Percentiles rank a stretch among this genome's conserved stretches.
Evolutionary conservation across 1,140 invertebrate genomes (phyloP).

Genomic region (Ceratina japonica): DNA sequence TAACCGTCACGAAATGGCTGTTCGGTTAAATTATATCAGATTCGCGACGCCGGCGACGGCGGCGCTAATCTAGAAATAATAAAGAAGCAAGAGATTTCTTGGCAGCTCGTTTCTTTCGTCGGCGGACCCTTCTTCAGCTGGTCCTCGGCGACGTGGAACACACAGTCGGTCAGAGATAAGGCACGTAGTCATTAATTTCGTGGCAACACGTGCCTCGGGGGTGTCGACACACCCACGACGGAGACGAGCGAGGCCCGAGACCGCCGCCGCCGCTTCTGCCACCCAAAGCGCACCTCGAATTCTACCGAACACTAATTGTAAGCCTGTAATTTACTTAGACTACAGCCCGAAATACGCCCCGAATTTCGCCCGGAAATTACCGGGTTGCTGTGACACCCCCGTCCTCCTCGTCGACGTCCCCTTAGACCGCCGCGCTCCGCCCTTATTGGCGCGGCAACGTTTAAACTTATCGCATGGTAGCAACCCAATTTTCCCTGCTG

Average conservation of each 20-base stretch:
- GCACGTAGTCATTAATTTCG: conserved; percentile 53
- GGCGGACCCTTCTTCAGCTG: background rate
- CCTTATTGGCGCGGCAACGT: background rate
- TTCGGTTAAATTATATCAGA: too few species aligned
- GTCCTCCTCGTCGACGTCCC: too few species aligned
- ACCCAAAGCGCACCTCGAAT: conserved; percentile 24
- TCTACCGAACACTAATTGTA: conserved; percentile 46
- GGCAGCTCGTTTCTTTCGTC: background rate
- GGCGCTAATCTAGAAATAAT: too few species aligned
- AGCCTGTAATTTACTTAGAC: conserved; percentile 38
- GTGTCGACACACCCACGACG: conserved; percentile 21
- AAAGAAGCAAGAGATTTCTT: background rate
- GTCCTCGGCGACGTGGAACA: background rate
- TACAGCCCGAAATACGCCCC: conserved; percentile 1
- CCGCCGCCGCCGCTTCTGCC: background rate
- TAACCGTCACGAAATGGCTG: too few species aligned
- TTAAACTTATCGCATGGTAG: background rate
- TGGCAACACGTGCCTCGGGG: conserved; percentile 28
- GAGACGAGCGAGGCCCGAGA: background rate
- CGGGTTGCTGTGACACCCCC: background rate
- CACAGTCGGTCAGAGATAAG: conserved; percentile 41
- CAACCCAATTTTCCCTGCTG: background rate
- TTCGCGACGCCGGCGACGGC: too few species aligned
- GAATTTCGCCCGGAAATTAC: conserved; percentile 31
- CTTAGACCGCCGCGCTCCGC: too few species aligned